Evolutionary conservation across 2,113 vertebrate species (phyloP), one percentile per base, ranked within the genome.

Genomic region (Mustela nigripes): DNA sequence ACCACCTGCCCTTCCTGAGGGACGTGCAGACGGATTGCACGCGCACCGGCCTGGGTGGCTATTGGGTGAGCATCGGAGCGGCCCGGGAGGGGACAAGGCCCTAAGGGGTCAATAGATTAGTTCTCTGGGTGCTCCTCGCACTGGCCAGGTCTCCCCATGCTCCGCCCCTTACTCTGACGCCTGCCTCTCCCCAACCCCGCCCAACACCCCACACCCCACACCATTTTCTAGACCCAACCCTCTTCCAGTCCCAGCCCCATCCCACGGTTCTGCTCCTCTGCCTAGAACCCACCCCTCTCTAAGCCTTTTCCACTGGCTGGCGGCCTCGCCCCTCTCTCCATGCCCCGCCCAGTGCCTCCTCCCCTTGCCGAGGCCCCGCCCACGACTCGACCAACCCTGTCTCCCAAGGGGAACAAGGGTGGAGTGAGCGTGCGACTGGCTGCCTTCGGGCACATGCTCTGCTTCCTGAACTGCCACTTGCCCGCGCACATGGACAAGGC

Each of bases 391-490:
- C 62, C 48, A 3, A 36, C 42, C 65, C 14, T 56, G 83, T 76
- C 67, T 62, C 76, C 48, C 19, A 24, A 99, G 99, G 99, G 99
- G 88, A 99, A 99, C 98, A 99, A 99, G 98, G 99, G 99, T 1
- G 99, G 99, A 0, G 99, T 99, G 87, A 99, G 99, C 0, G 98
- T 98, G 71, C 97, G 98, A 62, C 98, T 99, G 98, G 99, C 99
- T 0, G 85, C 99, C 98, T 99, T 99, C 0, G 99, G 99, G 84
- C 99, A 99, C 98, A 99, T 99, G 56, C 98, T 99, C 85, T 99
- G 99, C 97, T 99, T 99, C 98, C 99, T 99, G 62, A 99, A 99
- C 99, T 99, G 99, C 98, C 99, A 99, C 98, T 98, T 99, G 98
- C 99, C 99, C 0, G 99, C 99, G 0, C 99, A 99, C 98, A 99